These are phyloP conservation scores for Psylliodes chrysocephalus DNA, from an alignment of 2,888 invertebrate species.

Conservation along the genomic window DNA sequence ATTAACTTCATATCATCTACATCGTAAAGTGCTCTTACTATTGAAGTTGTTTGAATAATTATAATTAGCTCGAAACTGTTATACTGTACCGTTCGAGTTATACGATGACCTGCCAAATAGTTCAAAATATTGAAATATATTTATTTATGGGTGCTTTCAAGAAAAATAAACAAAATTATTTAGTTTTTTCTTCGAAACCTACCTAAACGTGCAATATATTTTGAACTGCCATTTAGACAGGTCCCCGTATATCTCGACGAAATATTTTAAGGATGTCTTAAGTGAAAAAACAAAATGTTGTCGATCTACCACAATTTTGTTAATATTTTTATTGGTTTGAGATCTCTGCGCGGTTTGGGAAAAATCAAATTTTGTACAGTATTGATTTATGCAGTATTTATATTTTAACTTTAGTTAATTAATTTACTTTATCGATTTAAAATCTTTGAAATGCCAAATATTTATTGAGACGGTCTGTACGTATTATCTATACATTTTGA, in stretches of 20 bases:
- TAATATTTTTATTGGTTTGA: neutral
- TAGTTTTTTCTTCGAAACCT: too few species aligned
- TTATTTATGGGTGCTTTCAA: too few species aligned
- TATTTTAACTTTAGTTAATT: neutral
- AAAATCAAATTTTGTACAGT: neutral
- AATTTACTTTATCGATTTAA: neutral
- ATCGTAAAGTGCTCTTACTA: slow-evolving; percentile 37
- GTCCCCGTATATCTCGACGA: too few species aligned
- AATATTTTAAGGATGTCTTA: slow-evolving; percentile 25
- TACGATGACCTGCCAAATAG: too few species aligned
- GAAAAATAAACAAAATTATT: too few species aligned
- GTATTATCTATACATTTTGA: too few species aligned
- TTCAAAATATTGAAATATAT: too few species aligned
- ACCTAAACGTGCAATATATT: too few species aligned
- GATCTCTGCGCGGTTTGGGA: neutral
- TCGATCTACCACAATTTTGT: slow-evolving; percentile 11
- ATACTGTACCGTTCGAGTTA: too few species aligned
- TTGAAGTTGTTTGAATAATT: slow-evolving; percentile 29
- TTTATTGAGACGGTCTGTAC: neutral
- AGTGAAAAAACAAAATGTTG: slow-evolving; percentile 26
- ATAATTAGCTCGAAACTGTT: slow-evolving; percentile 21
- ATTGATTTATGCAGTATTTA: slow-evolving; percentile 2
- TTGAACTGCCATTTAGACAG: too few species aligned
- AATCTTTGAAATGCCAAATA: neutral
- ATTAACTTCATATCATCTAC: slow-evolving; percentile 34